Evolutionary conservation across 2,113 vertebrate genomes (phyloP).

Genomic region (Echinops telfairi): DNA sequence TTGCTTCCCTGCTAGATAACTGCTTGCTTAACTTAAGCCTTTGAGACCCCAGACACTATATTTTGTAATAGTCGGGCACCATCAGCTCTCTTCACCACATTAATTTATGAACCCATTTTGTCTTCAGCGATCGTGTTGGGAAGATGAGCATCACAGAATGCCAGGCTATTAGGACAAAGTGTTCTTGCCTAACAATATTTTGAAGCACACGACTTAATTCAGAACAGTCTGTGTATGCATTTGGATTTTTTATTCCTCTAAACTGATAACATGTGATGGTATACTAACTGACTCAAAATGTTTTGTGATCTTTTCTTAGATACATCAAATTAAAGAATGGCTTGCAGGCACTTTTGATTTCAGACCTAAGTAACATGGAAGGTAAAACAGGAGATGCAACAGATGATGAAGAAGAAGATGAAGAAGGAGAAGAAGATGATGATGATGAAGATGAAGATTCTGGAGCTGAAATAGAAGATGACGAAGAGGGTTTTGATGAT

Average conservation of each 20-base stretch:
- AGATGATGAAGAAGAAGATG: conserved; percentile 82
- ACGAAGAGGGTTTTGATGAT: conserved; percentile 88
- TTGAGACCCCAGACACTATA: no score
- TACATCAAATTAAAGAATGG: conserved; percentile 94
- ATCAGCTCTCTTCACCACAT: no score
- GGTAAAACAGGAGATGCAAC: conserved; percentile 81
- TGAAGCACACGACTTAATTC: not conserved
- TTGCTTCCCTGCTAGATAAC: no score
- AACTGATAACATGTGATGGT: conserved; percentile 30
- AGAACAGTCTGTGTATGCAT: not conserved
- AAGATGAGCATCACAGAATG: no score
- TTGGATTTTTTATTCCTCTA: conserved; percentile 17
- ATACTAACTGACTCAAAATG: conserved; percentile 54
- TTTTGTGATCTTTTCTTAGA: conserved; percentile 84
- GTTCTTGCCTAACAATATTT: no score
- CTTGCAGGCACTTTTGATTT: conserved; percentile 95
- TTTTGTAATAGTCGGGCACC: no score
- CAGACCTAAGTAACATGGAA: conserved; percentile 91
- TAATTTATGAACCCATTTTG: no score
- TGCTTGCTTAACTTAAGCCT: no score
- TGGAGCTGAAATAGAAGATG: conserved; percentile 91
- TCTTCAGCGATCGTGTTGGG: no score
- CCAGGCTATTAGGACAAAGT: no score
- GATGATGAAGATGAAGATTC: conserved; percentile 91
- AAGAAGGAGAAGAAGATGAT: conserved; percentile 83